Percentiles rank a stretch among this genome's conserved stretches.
Conservation (phyloP, 2,797 vertebrate species). For the Myotis findleyi region DNA sequence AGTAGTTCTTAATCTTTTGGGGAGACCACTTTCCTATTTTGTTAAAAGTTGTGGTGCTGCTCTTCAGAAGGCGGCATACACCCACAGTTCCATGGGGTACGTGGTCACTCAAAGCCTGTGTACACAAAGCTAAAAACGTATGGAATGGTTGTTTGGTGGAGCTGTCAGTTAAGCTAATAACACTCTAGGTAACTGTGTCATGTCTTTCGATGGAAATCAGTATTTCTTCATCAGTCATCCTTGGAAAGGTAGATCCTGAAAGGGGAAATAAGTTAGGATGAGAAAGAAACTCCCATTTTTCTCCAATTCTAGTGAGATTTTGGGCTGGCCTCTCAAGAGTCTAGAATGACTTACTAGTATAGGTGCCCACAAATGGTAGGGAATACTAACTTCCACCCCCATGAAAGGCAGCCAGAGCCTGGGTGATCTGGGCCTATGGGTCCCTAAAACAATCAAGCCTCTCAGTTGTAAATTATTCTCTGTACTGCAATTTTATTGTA, state of each 20-base stretch:
- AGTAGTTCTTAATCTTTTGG: background rate
- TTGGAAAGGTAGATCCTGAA: background rate
- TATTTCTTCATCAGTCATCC: background rate
- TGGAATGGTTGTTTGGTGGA: background rate
- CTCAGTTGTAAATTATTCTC: background rate
- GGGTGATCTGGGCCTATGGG: background rate
- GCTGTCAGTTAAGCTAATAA: background rate
- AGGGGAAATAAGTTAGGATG: background rate
- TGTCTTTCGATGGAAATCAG: background rate
- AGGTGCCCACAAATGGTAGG: rapidly evolving
- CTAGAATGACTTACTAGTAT: background rate
- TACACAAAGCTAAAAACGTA: background rate
- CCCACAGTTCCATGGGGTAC: background rate
- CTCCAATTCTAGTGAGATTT: background rate
- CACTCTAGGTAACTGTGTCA: background rate
- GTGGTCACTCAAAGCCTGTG: background rate
- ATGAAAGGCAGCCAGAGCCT: background rate
- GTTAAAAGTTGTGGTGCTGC: background rate
- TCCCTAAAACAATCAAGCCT: background rate
- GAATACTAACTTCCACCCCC: background rate
- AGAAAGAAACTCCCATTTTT: background rate
- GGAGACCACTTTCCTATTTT: background rate
- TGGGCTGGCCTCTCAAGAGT: background rate
- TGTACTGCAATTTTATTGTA: background rate
- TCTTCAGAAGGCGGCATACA: background rate